phyloP scores from a whole-genome alignment of 1,140 invertebrate species.

The Himalopsyche phryganea region DNA sequence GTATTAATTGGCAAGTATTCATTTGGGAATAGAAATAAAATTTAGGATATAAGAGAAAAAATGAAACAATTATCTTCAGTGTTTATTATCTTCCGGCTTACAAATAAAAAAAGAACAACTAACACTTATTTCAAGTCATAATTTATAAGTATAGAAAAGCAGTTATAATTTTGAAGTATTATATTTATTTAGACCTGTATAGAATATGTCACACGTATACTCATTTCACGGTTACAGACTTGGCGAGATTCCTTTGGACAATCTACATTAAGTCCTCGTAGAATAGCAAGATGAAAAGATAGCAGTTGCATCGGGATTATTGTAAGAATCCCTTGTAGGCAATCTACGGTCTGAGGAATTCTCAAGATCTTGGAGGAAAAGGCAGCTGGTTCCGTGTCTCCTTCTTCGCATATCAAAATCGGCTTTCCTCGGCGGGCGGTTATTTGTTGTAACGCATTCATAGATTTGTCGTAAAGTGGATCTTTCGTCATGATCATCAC shows the following conservation, averaged over 20 bases:
- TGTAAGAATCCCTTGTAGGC: constrained; percentile 58
- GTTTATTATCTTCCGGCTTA: too few relatives aligned
- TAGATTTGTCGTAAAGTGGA: constrained; percentile 55
- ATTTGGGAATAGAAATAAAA: too few relatives aligned
- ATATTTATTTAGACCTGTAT: too few relatives aligned
- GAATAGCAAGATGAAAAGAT: constrained; percentile 66
- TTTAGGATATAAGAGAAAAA: too few relatives aligned
- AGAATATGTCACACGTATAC: too few relatives aligned
- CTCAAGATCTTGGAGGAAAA: constrained; percentile 44
- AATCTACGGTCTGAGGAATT: constrained; percentile 63
- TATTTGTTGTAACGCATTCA: constrained; percentile 42
- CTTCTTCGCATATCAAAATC: too few relatives aligned
- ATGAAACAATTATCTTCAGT: too few relatives aligned
- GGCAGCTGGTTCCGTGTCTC: constrained; percentile 50
- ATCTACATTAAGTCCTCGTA: constrained; percentile 66
- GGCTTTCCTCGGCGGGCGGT: constrained; percentile 61
- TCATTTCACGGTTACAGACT: constrained; percentile 71
- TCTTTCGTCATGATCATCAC: constrained; percentile 69
- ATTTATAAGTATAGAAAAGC: too few relatives aligned
- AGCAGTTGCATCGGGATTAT: constrained; percentile 69
- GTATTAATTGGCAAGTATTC: too few relatives aligned
- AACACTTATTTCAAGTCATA: too few relatives aligned
- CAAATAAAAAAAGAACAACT: too few relatives aligned
- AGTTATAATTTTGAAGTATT: too few relatives aligned
- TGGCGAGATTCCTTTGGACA: constrained; percentile 70